Base-by-base conservation (phyloP, 2,113 vertebrate genomes). In the Rousettus leschenaultii region DNA sequence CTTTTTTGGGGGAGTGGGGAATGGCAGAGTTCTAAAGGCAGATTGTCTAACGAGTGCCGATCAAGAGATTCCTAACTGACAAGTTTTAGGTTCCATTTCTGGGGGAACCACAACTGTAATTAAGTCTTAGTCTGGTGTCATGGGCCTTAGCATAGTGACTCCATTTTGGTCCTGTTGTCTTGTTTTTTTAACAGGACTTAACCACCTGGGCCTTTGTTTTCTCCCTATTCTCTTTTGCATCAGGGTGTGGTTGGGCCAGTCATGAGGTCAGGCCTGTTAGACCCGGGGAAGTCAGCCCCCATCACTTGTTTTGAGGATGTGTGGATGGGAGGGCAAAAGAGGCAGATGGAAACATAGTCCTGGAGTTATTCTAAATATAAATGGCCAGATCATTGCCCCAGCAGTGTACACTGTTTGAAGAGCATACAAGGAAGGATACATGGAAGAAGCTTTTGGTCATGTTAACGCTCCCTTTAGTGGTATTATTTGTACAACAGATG, bases 401-500 rank as follows among this genome's bases (percentile, higher is more conserved):
- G 6, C 45, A 93, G 89, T 89, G 57, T 45, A 4, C 10, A 40
- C 35, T 43, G 5, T 43, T 73, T 48, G 63, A 96, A 77, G 84
- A 97, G 75, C 51, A 94, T 51, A 22, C 33, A 0, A 88, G 63
- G 83, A 92, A 80, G 86, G 30, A 61, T 38, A 26, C 26, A n/a
- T 26, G 7, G 95, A 89, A 57, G 82, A 92, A 28, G 45, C 59
- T 95, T 89, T 97, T 94, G 75, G 80, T 33, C 15, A 51, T 9
- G 68, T 90, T 93, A 97, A 94, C 45, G 59, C 43, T 97, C 94
- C 66, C 85, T 86, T 97, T 86, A 97, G 92, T 10, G 45, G 91
- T 88, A 43, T 87, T 97, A 95, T 95, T 93, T 96, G 89, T 33
- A 65, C 75, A 96, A 55, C 96, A 98, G 97, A 98, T 98, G 97